Evolutionary conservation across 2,888 invertebrate genomes (phyloP).

Genomic region (Noctua janthe): DNA sequence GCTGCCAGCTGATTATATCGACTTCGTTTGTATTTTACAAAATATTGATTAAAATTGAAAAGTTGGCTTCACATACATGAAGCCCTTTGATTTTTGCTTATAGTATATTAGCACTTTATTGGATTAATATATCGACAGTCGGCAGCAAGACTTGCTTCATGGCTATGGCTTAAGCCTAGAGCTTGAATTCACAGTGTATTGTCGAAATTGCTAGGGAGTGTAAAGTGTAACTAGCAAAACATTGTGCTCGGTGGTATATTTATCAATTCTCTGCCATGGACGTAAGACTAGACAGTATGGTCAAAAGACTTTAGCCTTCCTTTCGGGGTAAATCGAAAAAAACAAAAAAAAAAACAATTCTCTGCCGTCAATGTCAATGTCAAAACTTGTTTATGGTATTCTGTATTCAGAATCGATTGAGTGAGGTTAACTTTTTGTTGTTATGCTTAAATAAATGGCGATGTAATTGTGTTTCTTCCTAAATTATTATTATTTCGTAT

Average conservation of each 20-base stretch:
- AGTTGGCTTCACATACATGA: not conserved
- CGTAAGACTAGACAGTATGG: too few relatives aligned
- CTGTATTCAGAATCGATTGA: slow-evolving; percentile 14
- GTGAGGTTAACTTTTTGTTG: slow-evolving; percentile 36
- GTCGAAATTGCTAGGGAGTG: not conserved
- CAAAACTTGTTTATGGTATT: slow-evolving; percentile 2
- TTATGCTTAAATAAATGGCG: not conserved
- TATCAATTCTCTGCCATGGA: too few relatives aligned
- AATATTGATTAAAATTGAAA: not conserved
- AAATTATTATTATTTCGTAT: not conserved
- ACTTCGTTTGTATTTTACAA: not conserved
- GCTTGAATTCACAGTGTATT: not conserved
- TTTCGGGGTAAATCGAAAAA: too few relatives aligned
- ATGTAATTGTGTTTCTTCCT: not conserved
- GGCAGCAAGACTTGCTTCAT: too few relatives aligned
- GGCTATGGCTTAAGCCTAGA: too few relatives aligned
- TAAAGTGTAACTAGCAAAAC: not conserved
- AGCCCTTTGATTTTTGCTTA: not conserved
- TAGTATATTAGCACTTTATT: not conserved
- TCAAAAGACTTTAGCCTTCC: too few relatives aligned
- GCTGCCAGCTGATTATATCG: too few relatives aligned
- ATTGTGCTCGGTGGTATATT: not conserved
- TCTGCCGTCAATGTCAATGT: slow-evolving; percentile 17
- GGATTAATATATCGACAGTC: too few relatives aligned
- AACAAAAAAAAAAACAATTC: too few relatives aligned